Evolutionary conservation across 2,113 vertebrate genomes (phyloP), one percentile per base, ranked within the genome.

Genomic region (Zeus faber): DNA sequence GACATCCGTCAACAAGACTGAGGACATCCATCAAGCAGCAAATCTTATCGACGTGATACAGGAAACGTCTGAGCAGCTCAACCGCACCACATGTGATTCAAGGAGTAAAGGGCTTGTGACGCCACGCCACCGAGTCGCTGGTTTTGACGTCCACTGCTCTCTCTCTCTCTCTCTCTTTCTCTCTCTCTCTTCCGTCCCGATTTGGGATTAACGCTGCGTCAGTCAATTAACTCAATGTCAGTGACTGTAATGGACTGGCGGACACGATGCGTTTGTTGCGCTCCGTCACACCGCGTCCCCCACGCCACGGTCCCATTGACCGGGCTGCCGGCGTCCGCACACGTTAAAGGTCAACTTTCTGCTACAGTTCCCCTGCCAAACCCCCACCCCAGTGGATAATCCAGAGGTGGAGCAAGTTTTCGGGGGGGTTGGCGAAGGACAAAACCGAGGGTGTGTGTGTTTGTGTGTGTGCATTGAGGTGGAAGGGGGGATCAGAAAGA

Each of bases 151-250:
- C 21, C 20, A 40, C 23, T 65, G 75, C 66, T 47, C 51, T 31
- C 40, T 37, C 49, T 27, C 29, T 21, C 3, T 13, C 17, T 2
- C 18, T 51, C 29, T 11, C 29, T 21, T 7, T 8, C 18, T 13
- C 3, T 46, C 11, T 17, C 23, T 7, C 47, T 58, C 37, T 63
- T 16, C 20, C 23, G 27, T 45, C 35, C 54, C 58, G 64, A 62
- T 67, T 56, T 17, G 5, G 14, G 31, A 33, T 33, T 41, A 16
- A 5, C 8, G 22, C 52, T 54, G 52, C 21, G 33, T 51, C 46
- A 73, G 72, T 87, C 84, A 66, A 79, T 86, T 82, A 84, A 74
- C 74, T 86, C 82, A 66, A 74, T 81, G 72, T 84, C 80, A 58
- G 35, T 56, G 70, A 55, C 63, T 69, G 49, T 77, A 78, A 85